A percentile compares a stretch with the other conserved stretches of the same genome.
These are phyloP conservation scores for Phyllostomus discolor DNA, from an alignment of 2,113 vertebrate species.

Conservation along the genomic window DNA sequence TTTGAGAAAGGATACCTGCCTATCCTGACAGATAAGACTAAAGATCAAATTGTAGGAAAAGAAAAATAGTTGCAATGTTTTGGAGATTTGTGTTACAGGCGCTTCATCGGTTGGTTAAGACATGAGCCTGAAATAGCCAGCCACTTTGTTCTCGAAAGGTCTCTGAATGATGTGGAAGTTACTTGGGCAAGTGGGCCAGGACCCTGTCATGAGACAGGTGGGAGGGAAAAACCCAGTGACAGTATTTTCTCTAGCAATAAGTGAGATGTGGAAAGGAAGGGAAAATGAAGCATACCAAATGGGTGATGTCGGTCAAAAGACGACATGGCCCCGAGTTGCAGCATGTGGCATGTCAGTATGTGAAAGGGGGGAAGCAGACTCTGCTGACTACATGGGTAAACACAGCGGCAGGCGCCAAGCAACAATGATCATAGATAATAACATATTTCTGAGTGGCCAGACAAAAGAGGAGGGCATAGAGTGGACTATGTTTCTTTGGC, in stretches of 20 bases:
- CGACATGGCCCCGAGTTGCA: constrained; percentile 93
- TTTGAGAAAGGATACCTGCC: no score
- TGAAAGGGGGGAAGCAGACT: constrained; percentile 96
- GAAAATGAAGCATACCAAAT: constrained; percentile 80
- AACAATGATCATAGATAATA: constrained; percentile 96
- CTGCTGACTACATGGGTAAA: constrained; percentile 95
- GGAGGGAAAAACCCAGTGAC: constrained; percentile 94
- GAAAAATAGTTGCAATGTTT: constrained; percentile 66
- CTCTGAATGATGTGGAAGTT: constrained; percentile 92
- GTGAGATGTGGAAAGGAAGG: constrained; percentile 95
- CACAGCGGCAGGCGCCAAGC: constrained; percentile 94
- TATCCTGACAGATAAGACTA: background rate
- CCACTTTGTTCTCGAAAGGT: constrained; percentile 88
- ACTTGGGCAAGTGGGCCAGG: constrained; percentile 82
- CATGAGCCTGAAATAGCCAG: constrained; percentile 77
- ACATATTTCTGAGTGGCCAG: background rate
- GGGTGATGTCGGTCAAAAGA: constrained; percentile 94
- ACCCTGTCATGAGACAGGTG: constrained; percentile 95
- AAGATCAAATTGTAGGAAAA: constrained; percentile 6
- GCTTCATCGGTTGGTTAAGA: constrained; percentile 85
- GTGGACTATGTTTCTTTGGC: background rate
- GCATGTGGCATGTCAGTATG: constrained; percentile 94
- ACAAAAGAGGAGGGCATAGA: background rate
- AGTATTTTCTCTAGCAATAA: constrained; percentile 96
- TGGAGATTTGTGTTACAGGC: constrained; percentile 74